Conservation (phyloP, 1,140 invertebrate species). For the Archegozetes longisetosus region DNA sequence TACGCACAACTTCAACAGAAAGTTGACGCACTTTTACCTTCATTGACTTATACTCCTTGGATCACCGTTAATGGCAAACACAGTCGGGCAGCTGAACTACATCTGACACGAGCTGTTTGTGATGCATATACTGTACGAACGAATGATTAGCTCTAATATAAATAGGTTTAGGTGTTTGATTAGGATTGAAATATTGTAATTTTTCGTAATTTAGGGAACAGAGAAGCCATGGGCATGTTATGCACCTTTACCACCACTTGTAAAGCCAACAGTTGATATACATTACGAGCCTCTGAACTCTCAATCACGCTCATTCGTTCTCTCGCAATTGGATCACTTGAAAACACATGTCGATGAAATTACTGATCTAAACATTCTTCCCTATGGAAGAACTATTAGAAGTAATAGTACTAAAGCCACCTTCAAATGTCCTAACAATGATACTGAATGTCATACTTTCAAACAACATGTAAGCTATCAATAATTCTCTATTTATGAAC, state of each 20-base stretch:
- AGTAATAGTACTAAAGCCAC: not conserved
- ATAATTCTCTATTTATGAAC: not conserved
- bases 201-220: not conserved
- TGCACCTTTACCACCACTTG: not conserved
- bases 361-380: not conserved
- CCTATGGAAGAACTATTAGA: not conserved
- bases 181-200: no score
- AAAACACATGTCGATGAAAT: not conserved
- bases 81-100: slow-evolving; percentile 8
- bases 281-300: slow-evolving; percentile 8
- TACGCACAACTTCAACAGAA: slow-evolving; percentile 5
- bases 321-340: slow-evolving; percentile 7
- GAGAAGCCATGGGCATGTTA: slow-evolving; percentile 14
- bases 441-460: not conserved
- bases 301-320: not conserved
- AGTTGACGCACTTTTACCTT: slow-evolving; percentile 4
- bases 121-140: slow-evolving; percentile 8
- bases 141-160: no score
- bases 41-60: slow-evolving; percentile 14
- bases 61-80: slow-evolving; percentile 10
- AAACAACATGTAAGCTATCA: not conserved
- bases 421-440: not conserved
- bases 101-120: slow-evolving; percentile 14
- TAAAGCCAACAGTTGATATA: slow-evolving; percentile 4
- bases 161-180: no score